Percentiles rank a stretch among this genome's conserved stretches.
Conservation (phyloP, 2,113 vertebrate genomes). For the Microtus pennsylvanicus region DNA sequence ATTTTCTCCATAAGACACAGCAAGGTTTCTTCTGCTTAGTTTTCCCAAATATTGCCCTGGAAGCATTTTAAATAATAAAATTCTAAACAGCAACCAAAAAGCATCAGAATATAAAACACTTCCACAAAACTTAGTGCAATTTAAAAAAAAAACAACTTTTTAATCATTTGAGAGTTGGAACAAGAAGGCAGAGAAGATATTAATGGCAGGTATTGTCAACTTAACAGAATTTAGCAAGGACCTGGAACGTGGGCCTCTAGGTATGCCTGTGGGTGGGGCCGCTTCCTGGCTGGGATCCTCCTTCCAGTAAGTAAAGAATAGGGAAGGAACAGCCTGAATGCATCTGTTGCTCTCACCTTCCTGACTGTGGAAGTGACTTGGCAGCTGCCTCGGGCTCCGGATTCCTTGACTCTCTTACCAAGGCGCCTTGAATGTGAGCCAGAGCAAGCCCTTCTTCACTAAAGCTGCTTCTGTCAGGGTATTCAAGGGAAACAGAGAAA, state of each 20-base stretch:
- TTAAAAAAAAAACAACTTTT: background rate
- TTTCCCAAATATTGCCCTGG: background rate
- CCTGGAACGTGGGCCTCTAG: background rate
- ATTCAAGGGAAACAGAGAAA: background rate
- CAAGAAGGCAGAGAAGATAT: background rate
- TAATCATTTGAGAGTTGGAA: background rate
- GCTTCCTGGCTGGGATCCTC: background rate
- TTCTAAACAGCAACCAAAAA: background rate
- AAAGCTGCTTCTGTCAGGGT: no score
- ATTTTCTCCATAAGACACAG: background rate
- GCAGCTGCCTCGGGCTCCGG: background rate
- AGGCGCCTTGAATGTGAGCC: background rate
- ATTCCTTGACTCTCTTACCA: background rate
- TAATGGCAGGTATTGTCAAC: no score
- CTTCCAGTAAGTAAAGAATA: background rate
- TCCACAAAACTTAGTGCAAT: background rate
- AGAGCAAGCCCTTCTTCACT: background rate
- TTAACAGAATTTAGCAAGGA: background rate
- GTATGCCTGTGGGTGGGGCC: background rate
- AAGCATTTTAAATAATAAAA: background rate
- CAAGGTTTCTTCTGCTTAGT: background rate
- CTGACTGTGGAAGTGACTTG: no score
- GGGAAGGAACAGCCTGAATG: no score
- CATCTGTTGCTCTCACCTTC: no score
- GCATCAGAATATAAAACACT: background rate